phyloP scores from a whole-genome alignment of 2,888 invertebrate species.

The Ophion costatus region DNA sequence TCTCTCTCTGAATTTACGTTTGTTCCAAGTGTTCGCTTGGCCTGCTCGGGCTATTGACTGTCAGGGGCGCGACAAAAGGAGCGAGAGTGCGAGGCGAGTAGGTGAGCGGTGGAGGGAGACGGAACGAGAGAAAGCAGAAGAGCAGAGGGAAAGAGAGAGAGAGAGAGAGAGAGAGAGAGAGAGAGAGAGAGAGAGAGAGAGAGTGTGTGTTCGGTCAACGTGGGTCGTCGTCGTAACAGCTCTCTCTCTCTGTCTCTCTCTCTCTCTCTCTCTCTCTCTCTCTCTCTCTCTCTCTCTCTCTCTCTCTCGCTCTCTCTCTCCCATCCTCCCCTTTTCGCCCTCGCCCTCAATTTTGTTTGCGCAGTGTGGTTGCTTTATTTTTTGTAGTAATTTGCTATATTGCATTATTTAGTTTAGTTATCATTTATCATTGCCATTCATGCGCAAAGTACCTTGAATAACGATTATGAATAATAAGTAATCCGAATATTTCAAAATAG shows the following conservation, averaged over 20 bases:
- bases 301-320: background rate
- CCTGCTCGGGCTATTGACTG: constrained; percentile 63
- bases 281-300: constrained; percentile 34
- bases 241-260: constrained; percentile 37
- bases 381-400: too few species aligned
- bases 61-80: constrained; percentile 56
- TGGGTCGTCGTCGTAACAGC: constrained; percentile 50
- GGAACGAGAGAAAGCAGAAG: too few species aligned
- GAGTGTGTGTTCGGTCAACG: constrained; percentile 34
- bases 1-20: constrained; percentile 57
- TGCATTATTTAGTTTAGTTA: too few species aligned
- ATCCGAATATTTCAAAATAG: too few species aligned
- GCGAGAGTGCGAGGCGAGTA: constrained; percentile 19
- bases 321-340: background rate
- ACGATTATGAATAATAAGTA: too few species aligned
- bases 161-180: constrained; percentile 24
- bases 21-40: constrained; percentile 53
- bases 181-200: constrained; percentile 23
- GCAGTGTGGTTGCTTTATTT: too few species aligned
- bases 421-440: too few species aligned
- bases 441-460: too few species aligned
- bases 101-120: too few species aligned
- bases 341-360: constrained; percentile 19
- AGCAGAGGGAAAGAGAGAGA: too few species aligned
- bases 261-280: too few species aligned